These are phyloP conservation scores for Neogobius melanostomus DNA, from an alignment of 2,113 vertebrate genomes.

Conservation along the genomic window DNA sequence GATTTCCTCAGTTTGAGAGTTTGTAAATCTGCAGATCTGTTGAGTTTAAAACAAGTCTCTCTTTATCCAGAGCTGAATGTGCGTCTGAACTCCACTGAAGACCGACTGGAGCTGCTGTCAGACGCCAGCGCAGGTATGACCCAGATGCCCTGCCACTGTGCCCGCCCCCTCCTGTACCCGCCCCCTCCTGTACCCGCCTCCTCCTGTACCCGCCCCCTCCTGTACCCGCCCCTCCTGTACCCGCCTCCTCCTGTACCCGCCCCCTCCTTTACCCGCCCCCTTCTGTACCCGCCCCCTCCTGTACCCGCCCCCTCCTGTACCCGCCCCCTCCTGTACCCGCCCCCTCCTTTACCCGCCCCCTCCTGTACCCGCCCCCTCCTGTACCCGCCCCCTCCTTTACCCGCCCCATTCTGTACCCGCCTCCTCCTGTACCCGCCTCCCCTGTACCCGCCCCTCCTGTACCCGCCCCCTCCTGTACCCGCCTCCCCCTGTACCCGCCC, in stretches of 20 bases:
- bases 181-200: background rate
- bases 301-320: background rate
- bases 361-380: background rate
- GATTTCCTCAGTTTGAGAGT: too few species aligned
- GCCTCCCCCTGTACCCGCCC: background rate
- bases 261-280: too few species aligned
- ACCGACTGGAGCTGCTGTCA: slow-evolving; percentile 9
- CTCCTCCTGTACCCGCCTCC: background rate
- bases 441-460: too few species aligned
- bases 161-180: background rate
- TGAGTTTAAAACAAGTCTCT: too few species aligned
- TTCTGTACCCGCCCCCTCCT: background rate
- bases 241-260: background rate
- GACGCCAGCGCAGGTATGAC: slow-evolving; percentile 16
- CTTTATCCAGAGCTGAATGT: slow-evolving; percentile 6
- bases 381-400: too few species aligned
- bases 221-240: too few species aligned
- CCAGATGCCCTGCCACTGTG: background rate
- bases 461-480: too few species aligned
- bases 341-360: background rate
- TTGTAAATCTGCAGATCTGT: too few species aligned
- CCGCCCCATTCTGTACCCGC: too few species aligned
- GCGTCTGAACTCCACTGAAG: slow-evolving; percentile 9
- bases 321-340: too few species aligned
- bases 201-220: background rate